Conservation (phyloP, 2,797 vertebrate species). For the Euthynnus affinis region DNA sequence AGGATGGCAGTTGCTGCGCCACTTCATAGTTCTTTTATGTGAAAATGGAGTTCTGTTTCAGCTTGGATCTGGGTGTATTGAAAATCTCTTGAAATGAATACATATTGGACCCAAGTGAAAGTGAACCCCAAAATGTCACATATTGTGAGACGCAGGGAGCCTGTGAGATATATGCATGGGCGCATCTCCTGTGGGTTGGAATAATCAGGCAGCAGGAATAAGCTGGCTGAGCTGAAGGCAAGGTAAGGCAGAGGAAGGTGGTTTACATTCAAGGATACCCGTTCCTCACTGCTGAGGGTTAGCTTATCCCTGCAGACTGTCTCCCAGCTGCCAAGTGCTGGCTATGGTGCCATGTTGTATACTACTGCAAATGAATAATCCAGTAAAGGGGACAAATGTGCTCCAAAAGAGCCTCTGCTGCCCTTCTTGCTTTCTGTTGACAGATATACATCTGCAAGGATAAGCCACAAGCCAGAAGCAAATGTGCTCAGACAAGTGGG, state of each 20-base stretch:
- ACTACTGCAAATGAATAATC: constrained; percentile 82
- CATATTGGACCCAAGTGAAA: constrained; percentile 68
- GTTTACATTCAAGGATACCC: constrained; percentile 78
- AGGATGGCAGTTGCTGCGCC: constrained; percentile 15
- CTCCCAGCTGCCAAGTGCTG: constrained; percentile 79
- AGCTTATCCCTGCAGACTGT: constrained; percentile 82
- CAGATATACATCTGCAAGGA: constrained; percentile 80
- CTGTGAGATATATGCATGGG: constrained; percentile 70
- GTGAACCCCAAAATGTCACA: constrained; percentile 70
- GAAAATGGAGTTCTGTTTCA: constrained; percentile 53
- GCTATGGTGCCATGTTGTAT: constrained; percentile 71
- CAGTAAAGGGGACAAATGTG: constrained; percentile 81
- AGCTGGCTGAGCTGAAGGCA: constrained; percentile 68
- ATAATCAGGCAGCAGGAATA: constrained; percentile 75
- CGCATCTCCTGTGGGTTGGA: constrained; percentile 74
- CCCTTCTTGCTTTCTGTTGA: constrained; percentile 73
- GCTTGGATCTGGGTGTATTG: constrained; percentile 31
- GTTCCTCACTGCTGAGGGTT: constrained; percentile 72
- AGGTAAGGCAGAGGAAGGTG: constrained; percentile 73
- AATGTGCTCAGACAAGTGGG: constrained; percentile 80
- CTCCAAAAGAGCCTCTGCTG: constrained; percentile 69
- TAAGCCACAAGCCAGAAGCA: constrained; percentile 77
- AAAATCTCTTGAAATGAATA: constrained; percentile 64
- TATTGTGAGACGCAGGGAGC: constrained; percentile 56
- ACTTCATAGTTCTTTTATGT: constrained; percentile 29